phyloP scores from a whole-genome alignment of 30 jellyfish, hydroid and myxozoan genomes.

The Mastigias papua region DNA sequence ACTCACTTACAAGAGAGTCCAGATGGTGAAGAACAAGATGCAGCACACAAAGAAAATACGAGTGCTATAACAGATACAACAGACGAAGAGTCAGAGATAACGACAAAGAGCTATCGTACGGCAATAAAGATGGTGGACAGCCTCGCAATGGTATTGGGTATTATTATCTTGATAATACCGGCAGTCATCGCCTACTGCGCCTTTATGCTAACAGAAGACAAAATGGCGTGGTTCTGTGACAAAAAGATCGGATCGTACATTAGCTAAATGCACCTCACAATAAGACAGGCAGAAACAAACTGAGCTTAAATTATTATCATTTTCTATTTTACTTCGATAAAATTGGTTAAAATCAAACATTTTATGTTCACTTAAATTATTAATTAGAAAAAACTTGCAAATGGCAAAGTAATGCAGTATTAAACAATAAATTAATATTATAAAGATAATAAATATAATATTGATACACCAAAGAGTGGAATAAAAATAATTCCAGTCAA shows the following conservation, averaged over 20 bases:
- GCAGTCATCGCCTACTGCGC: neutral
- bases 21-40: neutral
- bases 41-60: neutral
- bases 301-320: too few relatives aligned
- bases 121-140: slow-evolving; percentile 41
- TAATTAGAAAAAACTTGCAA: too few relatives aligned
- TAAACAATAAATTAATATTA: too few relatives aligned
- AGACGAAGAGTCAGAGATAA: neutral
- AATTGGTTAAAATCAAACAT: too few relatives aligned
- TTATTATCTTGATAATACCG: neutral
- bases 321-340: too few relatives aligned
- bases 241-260: neutral
- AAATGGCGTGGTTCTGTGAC: neutral
- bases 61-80: neutral
- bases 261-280: too few relatives aligned
- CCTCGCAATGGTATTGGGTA: slow-evolving; percentile 21
- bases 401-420: too few relatives aligned
- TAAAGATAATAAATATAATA: too few relatives aligned
- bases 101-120: slow-evolving; percentile 6
- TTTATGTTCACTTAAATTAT: too few relatives aligned
- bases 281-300: too few relatives aligned
- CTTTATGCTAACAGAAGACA: neutral
- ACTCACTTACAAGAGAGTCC: neutral
- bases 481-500: too few relatives aligned
- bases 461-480: too few relatives aligned